Conservation (phyloP, 2,888 invertebrate genomes). For the Apantesis nais region DNA sequence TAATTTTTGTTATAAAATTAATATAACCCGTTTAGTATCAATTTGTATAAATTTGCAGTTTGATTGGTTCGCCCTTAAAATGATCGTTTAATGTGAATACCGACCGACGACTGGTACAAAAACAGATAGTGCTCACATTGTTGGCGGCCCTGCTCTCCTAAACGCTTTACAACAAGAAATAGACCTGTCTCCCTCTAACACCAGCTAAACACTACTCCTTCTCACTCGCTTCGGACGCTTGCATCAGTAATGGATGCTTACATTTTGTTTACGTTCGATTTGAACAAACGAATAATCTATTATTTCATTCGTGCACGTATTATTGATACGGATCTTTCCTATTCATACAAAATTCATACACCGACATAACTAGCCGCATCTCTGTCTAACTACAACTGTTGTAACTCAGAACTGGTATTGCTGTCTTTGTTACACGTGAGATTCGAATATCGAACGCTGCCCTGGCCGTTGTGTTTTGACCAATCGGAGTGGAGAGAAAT, state of each 20-base stretch:
- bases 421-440: slow-evolving; percentile 58
- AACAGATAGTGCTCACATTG: slow-evolving; percentile 71
- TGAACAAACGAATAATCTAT: slow-evolving; percentile 86
- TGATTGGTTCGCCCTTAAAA: slow-evolving; percentile 85
- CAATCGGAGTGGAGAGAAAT: slow-evolving; percentile 73
- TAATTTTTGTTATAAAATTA: slow-evolving; percentile 86
- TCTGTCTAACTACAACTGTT: slow-evolving; percentile 46
- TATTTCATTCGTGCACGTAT: slow-evolving; percentile 85
- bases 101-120: slow-evolving; percentile 81
- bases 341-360: slow-evolving; percentile 78
- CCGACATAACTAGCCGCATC: slow-evolving; percentile 60
- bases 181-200: slow-evolving; percentile 61
- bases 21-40: slow-evolving; percentile 86
- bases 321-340: slow-evolving; percentile 81
- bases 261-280: slow-evolving; percentile 85
- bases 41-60: slow-evolving; percentile 85
- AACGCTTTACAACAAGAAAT: slow-evolving; percentile 48
- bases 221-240: slow-evolving; percentile 56
- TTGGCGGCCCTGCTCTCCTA: slow-evolving; percentile 45
- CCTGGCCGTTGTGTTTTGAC: slow-evolving; percentile 47
- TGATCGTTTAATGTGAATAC: slow-evolving; percentile 84
- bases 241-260: slow-evolving; percentile 82
- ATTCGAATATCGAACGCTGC: slow-evolving; percentile 68
- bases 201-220: slow-evolving; percentile 33
- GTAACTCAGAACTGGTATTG: slow-evolving; percentile 8